phyloP scores from a whole-genome alignment of 2,113 vertebrate species.

The Probosciger aterrimus region DNA sequence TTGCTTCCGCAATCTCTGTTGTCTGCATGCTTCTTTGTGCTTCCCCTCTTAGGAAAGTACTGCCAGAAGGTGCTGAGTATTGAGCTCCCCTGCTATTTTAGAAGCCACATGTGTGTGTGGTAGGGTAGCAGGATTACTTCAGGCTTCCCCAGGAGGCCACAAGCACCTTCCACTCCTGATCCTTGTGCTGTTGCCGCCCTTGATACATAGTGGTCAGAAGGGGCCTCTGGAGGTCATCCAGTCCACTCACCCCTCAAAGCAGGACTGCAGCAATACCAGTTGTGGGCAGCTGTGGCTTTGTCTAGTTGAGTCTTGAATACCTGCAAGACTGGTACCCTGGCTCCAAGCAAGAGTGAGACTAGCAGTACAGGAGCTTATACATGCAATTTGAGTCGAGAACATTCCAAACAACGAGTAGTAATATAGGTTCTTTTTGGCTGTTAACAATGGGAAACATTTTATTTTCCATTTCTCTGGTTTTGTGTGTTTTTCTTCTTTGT shows the following conservation, averaged over 20 bases:
- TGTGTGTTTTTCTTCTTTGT: background rate
- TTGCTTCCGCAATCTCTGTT: background rate
- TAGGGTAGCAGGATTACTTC: background rate
- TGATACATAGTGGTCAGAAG: background rate
- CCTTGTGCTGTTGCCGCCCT: background rate
- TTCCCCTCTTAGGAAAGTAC: background rate
- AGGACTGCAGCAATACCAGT: background rate
- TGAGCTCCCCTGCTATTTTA: background rate
- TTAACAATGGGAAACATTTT: background rate
- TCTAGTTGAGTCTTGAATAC: background rate
- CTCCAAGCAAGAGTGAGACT: fast-evolving
- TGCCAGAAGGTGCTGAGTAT: background rate
- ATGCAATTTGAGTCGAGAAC: background rate
- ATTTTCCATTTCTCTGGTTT: background rate
- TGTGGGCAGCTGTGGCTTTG: background rate
- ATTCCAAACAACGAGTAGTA: background rate
- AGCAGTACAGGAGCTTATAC: background rate
- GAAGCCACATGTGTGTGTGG: background rate
- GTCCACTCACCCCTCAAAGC: background rate
- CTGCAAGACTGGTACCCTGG: background rate
- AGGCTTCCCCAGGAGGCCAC: background rate
- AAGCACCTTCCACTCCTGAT: background rate
- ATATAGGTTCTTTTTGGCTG: background rate
- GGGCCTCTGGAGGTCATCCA: background rate
- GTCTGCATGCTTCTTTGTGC: background rate